Base-by-base conservation (phyloP, 2,113 vertebrate genomes). In the Corapipo altera region DNA sequence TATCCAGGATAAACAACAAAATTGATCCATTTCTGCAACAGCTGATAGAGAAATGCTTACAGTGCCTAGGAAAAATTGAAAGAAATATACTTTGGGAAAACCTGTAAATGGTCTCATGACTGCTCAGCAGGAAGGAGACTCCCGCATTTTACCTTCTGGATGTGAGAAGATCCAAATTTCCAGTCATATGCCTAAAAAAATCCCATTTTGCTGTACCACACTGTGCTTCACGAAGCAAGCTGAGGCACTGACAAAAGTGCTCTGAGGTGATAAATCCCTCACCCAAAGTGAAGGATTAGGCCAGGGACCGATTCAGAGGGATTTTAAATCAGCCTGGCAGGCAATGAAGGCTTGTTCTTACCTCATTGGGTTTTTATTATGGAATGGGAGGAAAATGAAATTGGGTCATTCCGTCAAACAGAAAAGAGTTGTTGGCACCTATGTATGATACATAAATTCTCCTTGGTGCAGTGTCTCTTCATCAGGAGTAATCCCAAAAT, bases 151-250 rank as follows among this genome's bases (percentile, higher is more conserved):
- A 11, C 43, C 69, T 52, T 39, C 35, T 39, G 44, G 24, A 1
- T 49, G 52, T 8, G 44, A 11, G 48, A 12, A 61, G 18, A 30
- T 44, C 75, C 32, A 8, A 41, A 55, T 52, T 48, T 64, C 26
- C 2, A 9, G 18, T 14, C 17, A 0, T 0, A 9, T 28, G 20
- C 23, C 4, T 0, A 54, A n/a, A 2, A 44, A 37, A 85, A 80
- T 14, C 8, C 61, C 12, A 1, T n/a, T 58, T 22, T 8, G 7
- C 64, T 41, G 64, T 14, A 23, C 30, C 73, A 3, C 2, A 0
- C 19, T 12, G 22, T 12, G 19, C 57, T 33, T n/a, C 24, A 8
- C 8, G 1, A 23, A 7, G 62, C 14, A 2, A 65, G 71, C 46
- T 21, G 49, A 41, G 52, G 55, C 0, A 2, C 24, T 2, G 35